Evolutionary conservation across 2,797 vertebrate species (phyloP), one percentile per base, ranked within the genome.

Genomic region (Arctocebus calabarensis): DNA sequence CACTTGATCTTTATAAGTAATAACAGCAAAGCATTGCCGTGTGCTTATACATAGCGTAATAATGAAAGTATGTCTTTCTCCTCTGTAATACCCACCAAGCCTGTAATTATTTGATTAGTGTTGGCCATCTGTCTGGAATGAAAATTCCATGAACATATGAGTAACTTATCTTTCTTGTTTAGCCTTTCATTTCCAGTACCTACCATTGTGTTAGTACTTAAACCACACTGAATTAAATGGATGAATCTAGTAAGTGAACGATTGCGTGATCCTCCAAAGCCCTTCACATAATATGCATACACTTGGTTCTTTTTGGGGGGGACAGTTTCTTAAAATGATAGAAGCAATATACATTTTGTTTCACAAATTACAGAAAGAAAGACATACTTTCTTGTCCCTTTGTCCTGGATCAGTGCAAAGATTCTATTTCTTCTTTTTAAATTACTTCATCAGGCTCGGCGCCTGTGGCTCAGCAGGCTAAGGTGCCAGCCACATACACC

Each of bases 381-480:
- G 22, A 8, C 57, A 2, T 8, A 25, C 10, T 27, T 86, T 90
- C 37, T 75, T 43, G 29, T 27, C 32, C 23, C 13, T 29, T 22
- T 74, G 16, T 83, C 9, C 32, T 68, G 25, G 61, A 55, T 66
- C 16, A 64, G 40, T 43, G 12, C 20, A 91, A 84, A 78, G 32
- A 48, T 84, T 71, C 57, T 59, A 25, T n/a, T 83, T 75, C 45
- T 62, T 74, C 68, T n/a, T 85, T 91, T 94, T 17, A 83, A 84
- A 77, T 2, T n/a, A n/a, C n/a, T n/a, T n/a, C n/a, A n/a, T n/a
- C n/a, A n/a, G n/a, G n/a, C n/a, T n/a, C n/a, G n/a, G n/a, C n/a
- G n/a, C n/a, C n/a, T n/a, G n/a, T n/a, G n/a, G n/a, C n/a, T n/a
- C n/a, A n/a, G n/a, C n/a, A n/a, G n/a, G n/a, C n/a, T n/a, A n/a